phyloP scores from a whole-genome alignment of 2,888 invertebrate species.

The Catonia carolina region DNA sequence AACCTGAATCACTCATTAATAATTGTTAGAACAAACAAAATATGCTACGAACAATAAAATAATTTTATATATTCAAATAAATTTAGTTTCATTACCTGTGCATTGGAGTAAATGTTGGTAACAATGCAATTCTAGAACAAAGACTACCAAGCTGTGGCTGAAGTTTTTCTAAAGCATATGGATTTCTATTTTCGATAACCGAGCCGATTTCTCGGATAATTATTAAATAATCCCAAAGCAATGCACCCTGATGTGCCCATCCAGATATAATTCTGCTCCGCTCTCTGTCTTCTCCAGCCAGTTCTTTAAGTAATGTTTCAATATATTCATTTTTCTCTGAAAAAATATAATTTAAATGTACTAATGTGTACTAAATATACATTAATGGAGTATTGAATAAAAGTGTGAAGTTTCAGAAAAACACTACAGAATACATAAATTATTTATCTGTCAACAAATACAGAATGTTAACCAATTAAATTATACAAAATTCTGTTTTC shows the following conservation, averaged over 20 bases:
- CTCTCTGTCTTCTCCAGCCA: conserved; percentile 42
- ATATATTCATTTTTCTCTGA: conserved; percentile 62
- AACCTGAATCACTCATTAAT: too few species aligned
- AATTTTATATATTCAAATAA: too few species aligned
- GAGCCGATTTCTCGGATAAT: conserved; percentile 49
- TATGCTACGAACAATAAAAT: too few species aligned
- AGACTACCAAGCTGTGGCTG: conserved; percentile 48
- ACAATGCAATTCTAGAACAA: conserved; percentile 46
- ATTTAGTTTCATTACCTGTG: conserved; percentile 46
- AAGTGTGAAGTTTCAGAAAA: too few species aligned
- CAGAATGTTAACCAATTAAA: too few species aligned
- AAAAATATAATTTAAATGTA: conserved; percentile 50
- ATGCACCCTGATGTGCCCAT: conserved; percentile 66
- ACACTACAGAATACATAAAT: too few species aligned
- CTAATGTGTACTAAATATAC: too few species aligned
- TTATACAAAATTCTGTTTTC: too few species aligned
- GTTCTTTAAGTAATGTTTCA: conserved; percentile 51
- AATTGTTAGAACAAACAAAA: too few species aligned
- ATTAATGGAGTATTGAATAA: not conserved
- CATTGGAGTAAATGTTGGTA: conserved; percentile 47
- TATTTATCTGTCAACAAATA: too few species aligned
- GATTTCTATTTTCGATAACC: conserved; percentile 39
- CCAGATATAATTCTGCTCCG: conserved; percentile 40
- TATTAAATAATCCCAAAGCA: conserved; percentile 63
- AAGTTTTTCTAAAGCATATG: conserved; percentile 46